Evolutionary conservation across 2,888 invertebrate genomes (phyloP), one percentile per base, ranked within the genome.

Genomic region (Myopa tessellatipennis): DNA sequence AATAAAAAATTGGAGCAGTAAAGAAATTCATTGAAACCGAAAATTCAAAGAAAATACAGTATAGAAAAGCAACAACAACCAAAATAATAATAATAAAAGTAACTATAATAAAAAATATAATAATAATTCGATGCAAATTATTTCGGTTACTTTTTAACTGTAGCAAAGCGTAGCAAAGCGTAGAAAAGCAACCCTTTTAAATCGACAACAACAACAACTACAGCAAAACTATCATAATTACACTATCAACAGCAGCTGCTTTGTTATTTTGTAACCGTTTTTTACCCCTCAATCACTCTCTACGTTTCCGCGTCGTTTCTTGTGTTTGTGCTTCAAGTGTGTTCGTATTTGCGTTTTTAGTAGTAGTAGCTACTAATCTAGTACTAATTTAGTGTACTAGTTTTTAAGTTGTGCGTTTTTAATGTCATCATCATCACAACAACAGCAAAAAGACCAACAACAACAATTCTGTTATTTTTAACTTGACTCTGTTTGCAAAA

Each of bases 221-320:
- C 26, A 26, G 2, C 1, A 26, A 26, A 26, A 26, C 26, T 26
- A 8, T 34, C 50, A 69, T 16, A 26, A 45, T 40, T n/a, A 4
- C 12, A 26, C 1, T 52, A 38, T 18, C 70, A 55, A 34, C 70
- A 36, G 45, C 61, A 18, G 60, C 34, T 63, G 45, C 45, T 38
- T 55, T 36, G 34, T 70, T 38, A 55, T 14, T 40, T 61, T 45
- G 73, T 61, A 73, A 73, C 73, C 73, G 73, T 73, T 73, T 73
- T 45, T 45, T 10, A 45, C 10, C 45, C 45, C 45, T 10, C 2
- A 45, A 45, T 10, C 45, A 10, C 6, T 45, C 45, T 1, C 45
- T 10, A 8, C 45, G 6, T 45, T 10, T 45, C 0, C 45, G 45
- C 2, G 45, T 8, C 45, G 45, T 45, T 50, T 26, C 7, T 5